Base-by-base conservation (phyloP, 2,113 vertebrate species). In the Arvicanthis niloticus region DNA sequence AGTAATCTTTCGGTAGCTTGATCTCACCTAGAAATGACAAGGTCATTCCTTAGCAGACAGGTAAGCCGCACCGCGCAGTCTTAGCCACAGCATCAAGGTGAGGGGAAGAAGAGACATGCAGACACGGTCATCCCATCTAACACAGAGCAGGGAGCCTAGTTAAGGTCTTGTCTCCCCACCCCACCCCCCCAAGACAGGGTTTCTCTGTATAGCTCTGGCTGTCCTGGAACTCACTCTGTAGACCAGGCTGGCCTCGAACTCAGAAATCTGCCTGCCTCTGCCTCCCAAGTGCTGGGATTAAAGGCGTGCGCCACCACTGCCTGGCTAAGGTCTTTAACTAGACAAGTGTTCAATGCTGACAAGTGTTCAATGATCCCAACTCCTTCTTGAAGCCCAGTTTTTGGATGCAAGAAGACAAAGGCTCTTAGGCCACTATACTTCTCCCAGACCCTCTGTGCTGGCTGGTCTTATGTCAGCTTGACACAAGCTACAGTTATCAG, bases 1-100 rank as follows among this genome's bases (percentile, higher is more conserved):
- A 99, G 97, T 98, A 99, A 19, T 98, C 98, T 10, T 97, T 88
- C 0, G 99, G 99, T 29, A 99, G 99, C 96, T 99, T 99, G 91
- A 99, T 99, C 97, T 99, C 99, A 84, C 99, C 99, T 99, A 96
- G 7, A 88, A 92, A 94, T 4, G 31, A 70, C 56, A 94, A 42
- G 70, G 51, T 17, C 1, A 0, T 19, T 16, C 68, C n/a, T 84
- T 9, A 60, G 75, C 62, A 34, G 40, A 80, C 3, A 72, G 60
- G 21, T 24, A 1, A 1, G 53, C 10, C 0, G 37, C 42, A 19
- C 76, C 31, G 0, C 0, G 53, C 40, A 7, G 5, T 26, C 17
- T 40, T 29, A 3, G 3, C 37, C 88, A 12, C 11, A 62, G 53
- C 16, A 6, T 7, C 42, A 34, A 37, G 56, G 37, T 5, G 5